Conservation (phyloP, 2,113 vertebrate species). For the Eolophus roseicapilla region DNA sequence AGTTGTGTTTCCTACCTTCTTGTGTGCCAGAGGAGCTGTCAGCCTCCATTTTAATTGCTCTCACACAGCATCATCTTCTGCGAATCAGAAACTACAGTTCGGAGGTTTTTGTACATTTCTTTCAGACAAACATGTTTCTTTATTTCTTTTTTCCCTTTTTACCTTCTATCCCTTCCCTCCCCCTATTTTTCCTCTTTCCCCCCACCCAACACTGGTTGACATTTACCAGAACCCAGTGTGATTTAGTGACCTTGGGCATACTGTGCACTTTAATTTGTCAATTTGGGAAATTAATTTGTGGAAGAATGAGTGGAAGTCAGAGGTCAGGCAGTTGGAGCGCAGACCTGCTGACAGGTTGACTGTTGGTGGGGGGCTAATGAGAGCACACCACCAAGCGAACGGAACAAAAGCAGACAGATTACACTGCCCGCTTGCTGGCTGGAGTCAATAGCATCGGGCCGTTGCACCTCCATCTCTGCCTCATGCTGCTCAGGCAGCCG, state of each 20-base stretch:
- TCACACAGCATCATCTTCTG: neutral
- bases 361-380: slow-evolving; percentile 81
- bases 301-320: slow-evolving; percentile 80
- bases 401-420: slow-evolving; percentile 80
- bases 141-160: neutral
- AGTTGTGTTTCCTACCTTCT: neutral
- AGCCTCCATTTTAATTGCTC: neutral
- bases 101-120: neutral
- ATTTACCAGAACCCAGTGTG: slow-evolving; percentile 76
- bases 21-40: neutral
- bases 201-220: slow-evolving; percentile 19
- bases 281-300: slow-evolving; percentile 83
- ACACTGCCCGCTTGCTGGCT: slow-evolving; percentile 71
- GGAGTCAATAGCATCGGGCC: slow-evolving; percentile 74
- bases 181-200: neutral
- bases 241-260: slow-evolving; percentile 73
- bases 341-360: slow-evolving; percentile 78
- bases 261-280: slow-evolving; percentile 77
- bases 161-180: neutral
- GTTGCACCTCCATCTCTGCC: slow-evolving; percentile 48
- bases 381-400: slow-evolving; percentile 74
- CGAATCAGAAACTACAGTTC: neutral
- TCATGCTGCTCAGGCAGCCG: slow-evolving; percentile 56
- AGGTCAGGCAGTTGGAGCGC: slow-evolving; percentile 79
- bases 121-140: neutral